Conservation (phyloP, 2,113 vertebrate genomes). For the Sciurus niger region DNA sequence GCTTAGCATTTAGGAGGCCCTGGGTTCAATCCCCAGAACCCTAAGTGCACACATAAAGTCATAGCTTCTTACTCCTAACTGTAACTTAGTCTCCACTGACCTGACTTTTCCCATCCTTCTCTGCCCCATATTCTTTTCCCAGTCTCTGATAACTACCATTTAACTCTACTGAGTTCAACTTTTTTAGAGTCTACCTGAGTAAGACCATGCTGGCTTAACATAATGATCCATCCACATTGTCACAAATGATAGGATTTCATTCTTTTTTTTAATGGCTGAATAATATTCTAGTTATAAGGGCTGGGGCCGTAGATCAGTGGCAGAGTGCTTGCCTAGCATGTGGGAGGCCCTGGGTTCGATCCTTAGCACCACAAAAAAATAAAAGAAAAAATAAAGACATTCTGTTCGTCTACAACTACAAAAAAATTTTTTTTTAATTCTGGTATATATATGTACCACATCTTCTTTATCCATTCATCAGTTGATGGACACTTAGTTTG, state of each 20-base stretch:
- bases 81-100: not conserved
- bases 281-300: not conserved
- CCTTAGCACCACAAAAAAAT: too few relatives aligned
- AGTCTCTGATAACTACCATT: not conserved
- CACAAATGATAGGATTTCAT: not conserved
- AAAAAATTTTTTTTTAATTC: not conserved
- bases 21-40: too few relatives aligned
- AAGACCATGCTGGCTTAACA: too few relatives aligned
- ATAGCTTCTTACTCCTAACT: not conserved
- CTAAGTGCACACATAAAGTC: too few relatives aligned
- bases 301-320: too few relatives aligned
- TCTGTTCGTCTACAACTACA: too few relatives aligned
- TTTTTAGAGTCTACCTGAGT: not conserved
- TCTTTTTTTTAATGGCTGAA: not conserved
- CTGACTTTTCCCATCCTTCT: not conserved
- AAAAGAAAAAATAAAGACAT: too few relatives aligned
- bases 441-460: not conserved
- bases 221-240: not conserved
- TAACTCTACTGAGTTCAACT: not conserved
- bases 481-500: not conserved
- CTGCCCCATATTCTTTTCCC: not conserved
- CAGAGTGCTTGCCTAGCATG: too few relatives aligned
- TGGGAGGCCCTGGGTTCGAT: too few relatives aligned
- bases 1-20: too few relatives aligned
- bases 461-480: not conserved